phyloP scores from a whole-genome alignment of 1,140 invertebrate species.

The Hycleus cichorii region DNA sequence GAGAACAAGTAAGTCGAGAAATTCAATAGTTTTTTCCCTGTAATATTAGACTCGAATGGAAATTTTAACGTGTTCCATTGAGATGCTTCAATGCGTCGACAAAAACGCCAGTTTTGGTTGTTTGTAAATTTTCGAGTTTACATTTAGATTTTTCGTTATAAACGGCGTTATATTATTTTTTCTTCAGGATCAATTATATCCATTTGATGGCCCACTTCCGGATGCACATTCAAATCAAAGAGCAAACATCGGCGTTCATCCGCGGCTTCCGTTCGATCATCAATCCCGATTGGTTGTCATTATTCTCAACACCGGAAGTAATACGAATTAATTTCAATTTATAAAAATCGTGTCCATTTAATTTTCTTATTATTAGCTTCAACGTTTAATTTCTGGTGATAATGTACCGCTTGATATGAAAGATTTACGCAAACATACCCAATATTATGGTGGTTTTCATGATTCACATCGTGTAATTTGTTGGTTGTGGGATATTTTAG shows the following conservation, averaged over 20 bases:
- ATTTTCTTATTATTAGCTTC: slow-evolving; percentile 50
- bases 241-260: slow-evolving; percentile 94
- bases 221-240: slow-evolving; percentile 94
- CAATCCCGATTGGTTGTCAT: slow-evolving; percentile 87
- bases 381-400: slow-evolving; percentile 85
- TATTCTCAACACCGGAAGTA: slow-evolving; percentile 96
- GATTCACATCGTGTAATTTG: slow-evolving; percentile 95
- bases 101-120: too few species aligned
- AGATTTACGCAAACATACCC: slow-evolving; percentile 87
- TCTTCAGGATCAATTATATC: slow-evolving; percentile 87
- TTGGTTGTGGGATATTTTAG: slow-evolving; percentile 98
- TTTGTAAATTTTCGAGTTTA: too few species aligned
- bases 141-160: too few species aligned
- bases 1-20: slow-evolving; percentile 77
- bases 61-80: not conserved
- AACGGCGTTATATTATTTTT: not conserved
- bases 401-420: slow-evolving; percentile 83
- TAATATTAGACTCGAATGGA: too few species aligned
- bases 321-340: not conserved
- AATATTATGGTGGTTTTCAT: slow-evolving; percentile 99
- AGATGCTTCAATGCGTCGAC: too few species aligned
- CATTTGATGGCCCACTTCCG: slow-evolving; percentile 98
- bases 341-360: too few species aligned
- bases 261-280: slow-evolving; percentile 94
- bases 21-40: not conserved